A percentile compares a stretch with the other conserved stretches of the same genome.
phyloP scores from a whole-genome alignment of 2,888 invertebrate species.

The Dryomyza anilis region DNA sequence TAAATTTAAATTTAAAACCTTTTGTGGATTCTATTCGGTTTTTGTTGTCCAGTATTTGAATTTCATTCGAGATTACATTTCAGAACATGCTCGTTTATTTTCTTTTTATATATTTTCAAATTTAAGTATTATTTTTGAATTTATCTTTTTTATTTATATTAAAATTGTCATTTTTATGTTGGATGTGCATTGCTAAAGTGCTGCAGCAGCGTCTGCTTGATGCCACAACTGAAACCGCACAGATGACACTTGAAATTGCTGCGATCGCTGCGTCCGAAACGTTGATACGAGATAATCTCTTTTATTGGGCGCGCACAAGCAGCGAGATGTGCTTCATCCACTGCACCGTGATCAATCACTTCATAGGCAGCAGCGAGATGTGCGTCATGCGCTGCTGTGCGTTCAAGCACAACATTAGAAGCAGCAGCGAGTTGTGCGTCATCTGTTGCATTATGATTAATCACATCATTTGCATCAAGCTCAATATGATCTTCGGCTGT shows the following conservation, averaged over 20 bases:
- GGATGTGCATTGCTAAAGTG: conserved; percentile 49
- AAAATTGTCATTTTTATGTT: conserved; percentile 34
- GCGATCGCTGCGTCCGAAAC: conserved; percentile 46
- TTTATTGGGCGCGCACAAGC: not conserved
- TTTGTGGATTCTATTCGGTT: no score
- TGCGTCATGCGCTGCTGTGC: not conserved
- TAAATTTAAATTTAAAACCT: no score
- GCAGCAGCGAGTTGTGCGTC: no score
- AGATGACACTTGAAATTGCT: conserved; percentile 51
- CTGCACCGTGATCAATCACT: not conserved
- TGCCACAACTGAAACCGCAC: conserved; percentile 49
- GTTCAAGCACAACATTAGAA: not conserved
- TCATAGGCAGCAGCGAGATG: not conserved
- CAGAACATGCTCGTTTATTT: no score
- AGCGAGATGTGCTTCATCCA: not conserved
- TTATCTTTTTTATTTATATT: conserved; percentile 15
- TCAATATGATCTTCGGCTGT: no score
- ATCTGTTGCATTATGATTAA: no score
- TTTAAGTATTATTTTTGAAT: conserved; percentile 1
- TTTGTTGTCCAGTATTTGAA: no score
- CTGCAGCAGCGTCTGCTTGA: conserved; percentile 44
- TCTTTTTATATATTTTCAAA: not conserved
- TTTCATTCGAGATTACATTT: no score
- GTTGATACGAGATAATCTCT: conserved; percentile 49
- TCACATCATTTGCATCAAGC: no score